Base-by-base conservation (phyloP, 53 echinoderm and acorn worm species). In the Patiria pectinifera region DNA sequence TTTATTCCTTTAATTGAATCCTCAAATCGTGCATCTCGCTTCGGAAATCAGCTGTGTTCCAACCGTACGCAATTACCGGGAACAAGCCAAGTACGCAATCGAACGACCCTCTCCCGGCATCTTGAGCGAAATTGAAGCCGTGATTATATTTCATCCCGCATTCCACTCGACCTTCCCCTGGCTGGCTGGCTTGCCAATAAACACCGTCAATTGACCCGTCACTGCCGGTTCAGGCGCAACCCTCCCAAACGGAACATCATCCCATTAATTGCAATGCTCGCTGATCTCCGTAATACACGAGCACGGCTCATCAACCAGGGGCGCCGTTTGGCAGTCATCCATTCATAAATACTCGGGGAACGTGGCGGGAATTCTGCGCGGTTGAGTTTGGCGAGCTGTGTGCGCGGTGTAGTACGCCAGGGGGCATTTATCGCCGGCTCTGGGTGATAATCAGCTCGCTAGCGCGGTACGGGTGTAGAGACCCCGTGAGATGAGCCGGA, bases 281-380 rank as follows among this genome's bases (percentile, higher is more conserved):
- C 87, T 87, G 87, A 87, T 87, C 87, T 78, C 78, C 87, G 60
- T 87, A 76, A 87, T 87, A 87, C 47, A 87, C 60, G 23, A 78
- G 45, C 87, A 87, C 87, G 87, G 87, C 87, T 87, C 87, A 87
- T 87, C 76, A 60, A 76, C 46, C 78, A 9, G 9, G 71, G 59
- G 77, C 53, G 53, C 53, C 22, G 26, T 87, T 74, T 59, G 47
- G 71, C 87, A 78, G 76, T 87, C 87, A 87, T 76, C 87, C 87
- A 78, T 87, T 87, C 87, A 74, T 87, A 87, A 87, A 85, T 71
- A 78, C 75, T 80, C 80, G 43, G 48, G 26, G 87, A 53, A 45
- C 75, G 86, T 74, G 75, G 86, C 60, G 59, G 44, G 78, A 75
- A 61, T 24, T 59, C 59, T 60, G 60, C 8, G 61, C 15, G 62